Percentiles rank a stretch among this genome's conserved stretches.
These are phyloP conservation scores for Hermaeophaga mercurialis DNA, from an alignment of 2,888 invertebrate species.

Conservation along the genomic window DNA sequence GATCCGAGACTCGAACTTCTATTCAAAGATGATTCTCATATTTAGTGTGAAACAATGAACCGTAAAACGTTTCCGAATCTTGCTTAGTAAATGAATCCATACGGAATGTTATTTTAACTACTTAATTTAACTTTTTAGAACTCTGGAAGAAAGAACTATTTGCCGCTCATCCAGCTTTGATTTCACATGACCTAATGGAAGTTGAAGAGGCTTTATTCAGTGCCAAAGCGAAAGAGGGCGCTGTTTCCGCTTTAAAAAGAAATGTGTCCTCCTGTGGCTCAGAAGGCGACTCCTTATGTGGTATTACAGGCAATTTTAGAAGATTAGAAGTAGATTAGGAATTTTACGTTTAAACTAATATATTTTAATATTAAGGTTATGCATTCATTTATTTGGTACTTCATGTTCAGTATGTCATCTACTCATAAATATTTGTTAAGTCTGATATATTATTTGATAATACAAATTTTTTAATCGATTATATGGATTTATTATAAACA, in stretches of 20 bases:
- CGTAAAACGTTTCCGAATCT: too few relatives aligned
- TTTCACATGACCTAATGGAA: constrained; percentile 72
- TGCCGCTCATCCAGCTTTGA: constrained; percentile 63
- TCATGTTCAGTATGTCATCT: too few relatives aligned
- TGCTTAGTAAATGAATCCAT: background rate
- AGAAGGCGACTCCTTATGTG: constrained; percentile 70
- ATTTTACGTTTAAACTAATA: too few relatives aligned
- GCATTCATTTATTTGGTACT: too few relatives aligned
- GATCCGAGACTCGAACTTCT: too few relatives aligned
- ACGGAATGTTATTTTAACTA: background rate
- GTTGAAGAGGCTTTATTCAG: constrained; percentile 73
- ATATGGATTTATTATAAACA: too few relatives aligned
- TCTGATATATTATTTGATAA: too few relatives aligned
- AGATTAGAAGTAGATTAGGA: constrained; percentile 75
- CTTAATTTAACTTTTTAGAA: constrained; percentile 49
- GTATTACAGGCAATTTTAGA: constrained; percentile 76
- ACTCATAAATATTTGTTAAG: too few relatives aligned
- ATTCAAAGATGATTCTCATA: too few relatives aligned
- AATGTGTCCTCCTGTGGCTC: constrained; percentile 63
- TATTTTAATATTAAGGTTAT: too few relatives aligned
- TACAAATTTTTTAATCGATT: too few relatives aligned
- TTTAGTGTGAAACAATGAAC: too few relatives aligned
- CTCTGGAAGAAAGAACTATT: constrained; percentile 73
- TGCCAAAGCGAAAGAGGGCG: constrained; percentile 73
- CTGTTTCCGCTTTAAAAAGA: constrained; percentile 72